Evolutionary conservation across 2,797 vertebrate species (phyloP).

Genomic region (Tympanoctomys barrerae): DNA sequence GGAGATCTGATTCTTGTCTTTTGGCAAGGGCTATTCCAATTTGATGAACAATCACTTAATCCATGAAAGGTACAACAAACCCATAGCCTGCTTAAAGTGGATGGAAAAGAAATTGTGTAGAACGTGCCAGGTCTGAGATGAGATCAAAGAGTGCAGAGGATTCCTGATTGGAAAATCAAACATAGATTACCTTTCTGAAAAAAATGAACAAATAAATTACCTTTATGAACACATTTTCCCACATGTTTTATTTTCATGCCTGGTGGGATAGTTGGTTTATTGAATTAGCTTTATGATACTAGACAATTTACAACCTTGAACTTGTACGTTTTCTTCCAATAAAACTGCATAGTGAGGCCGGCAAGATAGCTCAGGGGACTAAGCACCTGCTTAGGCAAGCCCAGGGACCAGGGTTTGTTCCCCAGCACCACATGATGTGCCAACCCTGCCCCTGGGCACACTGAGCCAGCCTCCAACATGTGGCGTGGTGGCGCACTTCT

Average conservation of each 20-base stretch:
- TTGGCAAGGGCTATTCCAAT: not conserved
- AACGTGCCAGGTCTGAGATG: not conserved
- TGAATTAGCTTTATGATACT: not conserved
- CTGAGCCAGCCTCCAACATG: no score
- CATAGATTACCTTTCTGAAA: not conserved
- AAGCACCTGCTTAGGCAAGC: no score
- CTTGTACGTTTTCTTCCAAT: not conserved
- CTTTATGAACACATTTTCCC: not conserved
- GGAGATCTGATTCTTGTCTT: not conserved
- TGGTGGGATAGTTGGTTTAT: not conserved
- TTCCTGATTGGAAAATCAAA: slow-evolving; percentile 8
- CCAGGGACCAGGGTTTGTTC: no score
- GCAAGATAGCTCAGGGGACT: no score
- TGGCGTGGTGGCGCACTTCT: no score
- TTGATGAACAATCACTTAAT: not conserved
- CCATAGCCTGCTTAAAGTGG: not conserved
- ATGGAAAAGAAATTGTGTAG: not conserved
- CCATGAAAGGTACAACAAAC: not conserved
- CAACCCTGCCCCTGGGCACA: no score
- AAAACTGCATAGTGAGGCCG: not conserved
- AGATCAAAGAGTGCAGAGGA: not conserved
- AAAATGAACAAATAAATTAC: no score
- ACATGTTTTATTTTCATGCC: not conserved
- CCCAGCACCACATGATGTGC: no score
- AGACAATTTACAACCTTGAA: not conserved